Evolutionary conservation across 1,140 invertebrate species (phyloP).

Genomic region (Catajapyx aquilonaris): DNA sequence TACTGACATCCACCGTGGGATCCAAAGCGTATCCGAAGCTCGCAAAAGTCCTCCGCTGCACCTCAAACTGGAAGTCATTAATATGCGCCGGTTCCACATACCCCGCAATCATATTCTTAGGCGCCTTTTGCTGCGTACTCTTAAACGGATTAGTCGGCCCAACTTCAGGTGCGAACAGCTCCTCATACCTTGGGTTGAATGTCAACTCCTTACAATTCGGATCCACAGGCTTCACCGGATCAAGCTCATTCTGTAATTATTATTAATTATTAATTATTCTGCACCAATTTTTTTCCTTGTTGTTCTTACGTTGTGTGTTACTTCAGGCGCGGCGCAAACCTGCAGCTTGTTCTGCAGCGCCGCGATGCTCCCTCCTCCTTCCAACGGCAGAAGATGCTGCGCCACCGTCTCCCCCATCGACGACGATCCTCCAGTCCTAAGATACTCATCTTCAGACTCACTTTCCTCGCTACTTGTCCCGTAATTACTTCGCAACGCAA

Average conservation of each 20-base stretch:
- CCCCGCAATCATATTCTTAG: slow-evolving; percentile 82
- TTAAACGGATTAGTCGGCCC: slow-evolving; percentile 82
- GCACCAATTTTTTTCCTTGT: not conserved
- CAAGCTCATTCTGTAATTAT: slow-evolving; percentile 10
- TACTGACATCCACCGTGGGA: slow-evolving; percentile 55
- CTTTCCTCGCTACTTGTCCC: slow-evolving; percentile 34
- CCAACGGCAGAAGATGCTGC: slow-evolving; percentile 25
- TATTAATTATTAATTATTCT: slow-evolving; percentile 1
- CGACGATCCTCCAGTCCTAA: slow-evolving; percentile 22
- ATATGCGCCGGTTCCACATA: slow-evolving; percentile 89
- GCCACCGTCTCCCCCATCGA: slow-evolving; percentile 25
- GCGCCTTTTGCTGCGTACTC: slow-evolving; percentile 65
- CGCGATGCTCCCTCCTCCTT: slow-evolving; percentile 17
- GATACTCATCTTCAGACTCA: slow-evolving; percentile 21
- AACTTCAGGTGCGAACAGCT: slow-evolving; percentile 75
- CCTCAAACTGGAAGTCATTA: slow-evolving; percentile 96
- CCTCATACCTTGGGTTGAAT: slow-evolving; percentile 89
- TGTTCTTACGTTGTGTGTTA: slow-evolving; percentile 44
- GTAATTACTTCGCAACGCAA: too few relatives aligned
- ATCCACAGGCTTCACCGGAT: slow-evolving; percentile 33
- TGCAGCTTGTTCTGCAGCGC: slow-evolving; percentile 29
- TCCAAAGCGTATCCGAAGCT: slow-evolving; percentile 92
- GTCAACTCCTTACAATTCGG: slow-evolving; percentile 54
- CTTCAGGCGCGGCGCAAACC: slow-evolving; percentile 55
- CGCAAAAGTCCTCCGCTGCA: slow-evolving; percentile 82